Base-by-base conservation (phyloP, 2,888 invertebrate species). In the Drosophila mimetica region DNA sequence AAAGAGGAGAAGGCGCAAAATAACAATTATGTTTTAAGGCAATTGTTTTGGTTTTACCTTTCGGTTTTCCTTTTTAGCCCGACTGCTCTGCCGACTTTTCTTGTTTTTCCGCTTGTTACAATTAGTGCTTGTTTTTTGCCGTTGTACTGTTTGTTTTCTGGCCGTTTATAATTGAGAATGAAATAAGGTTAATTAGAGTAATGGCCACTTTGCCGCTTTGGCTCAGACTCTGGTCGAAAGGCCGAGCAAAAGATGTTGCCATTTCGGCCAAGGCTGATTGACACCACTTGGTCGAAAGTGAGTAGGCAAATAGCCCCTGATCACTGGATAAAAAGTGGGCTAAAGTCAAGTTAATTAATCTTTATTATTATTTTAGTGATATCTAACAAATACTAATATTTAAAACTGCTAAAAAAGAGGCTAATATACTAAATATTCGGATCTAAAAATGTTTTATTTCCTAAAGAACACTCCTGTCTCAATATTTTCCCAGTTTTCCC, bases 11-110 rank as follows among this genome's bases (percentile, higher is more conserved):
- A 71, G 71, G 83, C 79, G 73, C 77, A 88, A 78, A 88, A 88
- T 86, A 89, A 88, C 89, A 88, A 89, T 89, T 89, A 87, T 80
- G 82, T 82, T 88, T 82, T 77, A 82, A 88, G 80, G 89, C 77
- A 89, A 87, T 87, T 87, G 89, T 88, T 81, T 77, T 78, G 81
- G 73, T 77, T 81, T 80, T 76, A 71, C 77, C 69, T 76, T 63
- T 79, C 54, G 58, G 61, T 72, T 61, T 46, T 53, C 51, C 34
- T 54, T 59, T 54, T 59, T 42, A 53, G 55, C 42, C 39, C 34
- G 7, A 34, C 5, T 41, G 37, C 30, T 37, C 61, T n/a, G 47
- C 47, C 36, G 48, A 51, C 22, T 48, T 39, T 63, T 46, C 51
- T 50, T 55, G 20, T 58, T 59, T 32, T 64, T 44, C 52, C 36